phyloP scores from a whole-genome alignment of 1,140 invertebrate species.

The Drosophila azteca region DNA sequence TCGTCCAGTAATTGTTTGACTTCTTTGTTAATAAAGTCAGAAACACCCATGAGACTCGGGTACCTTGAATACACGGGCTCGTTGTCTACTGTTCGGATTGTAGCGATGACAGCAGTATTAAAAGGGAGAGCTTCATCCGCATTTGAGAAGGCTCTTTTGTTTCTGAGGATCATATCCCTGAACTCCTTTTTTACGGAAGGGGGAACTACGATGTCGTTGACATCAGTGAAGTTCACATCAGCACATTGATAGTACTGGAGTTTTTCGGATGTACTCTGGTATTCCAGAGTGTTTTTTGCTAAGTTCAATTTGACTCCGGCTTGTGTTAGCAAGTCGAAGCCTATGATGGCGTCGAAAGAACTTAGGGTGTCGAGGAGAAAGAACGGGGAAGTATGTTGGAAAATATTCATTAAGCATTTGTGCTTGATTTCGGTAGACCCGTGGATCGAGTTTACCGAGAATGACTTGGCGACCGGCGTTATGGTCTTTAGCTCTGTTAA shows the following conservation, averaged over 20 bases:
- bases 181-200: slow-evolving; percentile 7
- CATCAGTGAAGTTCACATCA: slow-evolving; percentile 9
- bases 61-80: slow-evolving; percentile 51
- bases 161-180: slow-evolving; percentile 9
- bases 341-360: slow-evolving; percentile 9
- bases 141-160: slow-evolving; percentile 18
- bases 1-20: slow-evolving; percentile 35
- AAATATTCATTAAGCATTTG: slow-evolving; percentile 23
- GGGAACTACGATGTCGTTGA: neutral
- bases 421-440: slow-evolving; percentile 13
- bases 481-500: slow-evolving; percentile 28
- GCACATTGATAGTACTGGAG: slow-evolving; percentile 1
- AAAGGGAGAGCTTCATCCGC: slow-evolving; percentile 31
- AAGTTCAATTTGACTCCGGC: neutral
- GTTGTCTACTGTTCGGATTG: slow-evolving; percentile 26
- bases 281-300: slow-evolving; percentile 1
- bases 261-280: slow-evolving; percentile 1
- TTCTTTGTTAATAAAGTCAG: slow-evolving; percentile 48
- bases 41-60: slow-evolving; percentile 38
- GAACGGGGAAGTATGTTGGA: slow-evolving; percentile 10
- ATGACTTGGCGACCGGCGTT: slow-evolving; percentile 26
- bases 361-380: slow-evolving; percentile 9
- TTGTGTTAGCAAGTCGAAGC: slow-evolving; percentile 13
- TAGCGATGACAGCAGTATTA: slow-evolving; percentile 35
- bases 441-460: slow-evolving; percentile 37